phyloP scores from a whole-genome alignment of 35 echinoderm and acorn worm species.

The Nesometra sesokonis region DNA sequence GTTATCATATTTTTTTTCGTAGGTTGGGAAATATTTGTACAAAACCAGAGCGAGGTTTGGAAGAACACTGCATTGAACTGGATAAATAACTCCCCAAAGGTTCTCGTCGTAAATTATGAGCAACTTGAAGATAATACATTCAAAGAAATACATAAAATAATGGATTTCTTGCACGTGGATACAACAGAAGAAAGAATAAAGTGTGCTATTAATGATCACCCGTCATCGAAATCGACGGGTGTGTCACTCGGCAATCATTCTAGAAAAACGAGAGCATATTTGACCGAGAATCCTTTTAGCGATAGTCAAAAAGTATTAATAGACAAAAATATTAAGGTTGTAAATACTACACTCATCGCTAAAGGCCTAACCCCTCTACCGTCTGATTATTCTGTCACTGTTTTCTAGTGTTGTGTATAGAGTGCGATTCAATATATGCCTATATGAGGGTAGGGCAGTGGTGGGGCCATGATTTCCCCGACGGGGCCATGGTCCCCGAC shows the following conservation, averaged over 20 bases:
- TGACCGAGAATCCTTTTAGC: conserved; percentile 43
- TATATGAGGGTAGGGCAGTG: too few species aligned
- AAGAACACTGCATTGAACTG: conserved; percentile 26
- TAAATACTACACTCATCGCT: conserved; percentile 30
- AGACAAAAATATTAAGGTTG: conserved; percentile 19
- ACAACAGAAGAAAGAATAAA: conserved; percentile 16
- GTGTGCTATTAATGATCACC: conserved; percentile 50
- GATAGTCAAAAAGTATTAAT: conserved; percentile 5
- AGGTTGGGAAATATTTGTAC: conserved; percentile 33
- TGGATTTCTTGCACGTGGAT: conserved; percentile 34
- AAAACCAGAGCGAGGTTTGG: conserved; percentile 20
- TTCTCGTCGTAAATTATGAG: conserved; percentile 37
- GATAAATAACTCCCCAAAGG: conserved; percentile 3
- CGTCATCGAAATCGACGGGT: conserved; percentile 47
- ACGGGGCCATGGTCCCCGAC: too few species aligned
- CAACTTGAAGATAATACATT: conserved; percentile 35
- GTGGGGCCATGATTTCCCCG: too few species aligned
- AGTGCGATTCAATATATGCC: too few species aligned
- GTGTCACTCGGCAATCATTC: conserved; percentile 39
- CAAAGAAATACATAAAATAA: conserved; percentile 31
- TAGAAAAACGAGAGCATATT: conserved; percentile 35
- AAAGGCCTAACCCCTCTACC: conserved; percentile 12
- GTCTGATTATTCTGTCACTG: conserved; percentile 17
- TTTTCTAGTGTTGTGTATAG: neutral
- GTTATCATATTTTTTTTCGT: neutral